Evolutionary conservation across 2,888 invertebrate species (phyloP), one percentile per base, ranked within the genome.

Genomic region (Agapostemon virescens): DNA sequence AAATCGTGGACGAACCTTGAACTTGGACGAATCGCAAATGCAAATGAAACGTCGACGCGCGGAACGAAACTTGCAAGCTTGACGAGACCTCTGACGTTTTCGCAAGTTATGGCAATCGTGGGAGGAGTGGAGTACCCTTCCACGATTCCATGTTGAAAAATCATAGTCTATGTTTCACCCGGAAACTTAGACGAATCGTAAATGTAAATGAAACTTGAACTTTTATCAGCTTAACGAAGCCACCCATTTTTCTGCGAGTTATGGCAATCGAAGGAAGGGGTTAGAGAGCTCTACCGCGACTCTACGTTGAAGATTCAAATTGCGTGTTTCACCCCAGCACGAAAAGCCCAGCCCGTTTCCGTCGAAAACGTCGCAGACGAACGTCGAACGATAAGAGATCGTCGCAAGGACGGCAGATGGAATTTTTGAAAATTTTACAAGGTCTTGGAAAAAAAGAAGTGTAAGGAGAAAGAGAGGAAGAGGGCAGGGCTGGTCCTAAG

Each of bases 261-360:
- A 26, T 17, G 23, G 26, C 15, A 26, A 15, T 13, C 13, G 15
- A 23, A 23, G 15, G 52, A 26, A 4, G 13, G 15, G 40, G n/a
- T n/a, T 13, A 13, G 40, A 40, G 13, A 13, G n/a, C 36, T 68
- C 81, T 79, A 74, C 17, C 55, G 40, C 71, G 38, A 73, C 58
- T 69, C 68, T 52, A 20, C 66, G 26, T 45, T 9, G 26, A 23
- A 42, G 58, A 9, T 23, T 23, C 38, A 42, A 30, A 0, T n/a
- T 33, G 7, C 13, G 23, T 4, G 1, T 1, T 2, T 17, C 9
- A 4, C 33, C 69, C 30, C n/a, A n/a, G n/a, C n/a, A n/a, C n/a
- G n/a, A n/a, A n/a, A n/a, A n/a, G n/a, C n/a, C n/a, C n/a, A n/a
- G n/a, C n/a, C n/a, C n/a, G n/a, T n/a, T n/a, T n/a, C n/a, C n/a